Conservation (phyloP, 2,113 vertebrate genomes). For the Chloropsis hardwickii region DNA sequence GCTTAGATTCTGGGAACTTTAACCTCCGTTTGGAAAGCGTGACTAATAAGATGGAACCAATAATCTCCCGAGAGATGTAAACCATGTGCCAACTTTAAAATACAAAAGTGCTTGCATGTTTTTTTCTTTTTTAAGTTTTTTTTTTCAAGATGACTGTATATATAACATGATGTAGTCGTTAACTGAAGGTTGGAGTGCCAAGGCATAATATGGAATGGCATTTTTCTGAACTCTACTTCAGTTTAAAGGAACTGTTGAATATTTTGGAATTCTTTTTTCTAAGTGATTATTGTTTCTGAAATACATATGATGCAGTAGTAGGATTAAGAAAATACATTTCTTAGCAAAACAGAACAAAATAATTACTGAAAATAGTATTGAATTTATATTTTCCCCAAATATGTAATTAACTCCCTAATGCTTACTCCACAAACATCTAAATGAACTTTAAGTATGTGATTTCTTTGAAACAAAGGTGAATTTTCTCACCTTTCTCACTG, state of each 20-base stretch:
- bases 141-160: background rate
- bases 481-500: background rate
- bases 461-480: background rate
- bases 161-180: background rate
- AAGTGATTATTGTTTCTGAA: background rate
- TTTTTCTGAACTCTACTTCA: background rate
- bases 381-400: background rate
- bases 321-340: background rate
- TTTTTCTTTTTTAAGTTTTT: background rate
- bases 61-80: conserved; percentile 62
- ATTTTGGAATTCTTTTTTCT: background rate
- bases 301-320: background rate
- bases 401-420: background rate
- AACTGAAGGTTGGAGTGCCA: background rate
- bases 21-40: conserved; percentile 61
- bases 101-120: background rate
- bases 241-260: background rate
- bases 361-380: background rate
- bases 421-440: background rate
- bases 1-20: conserved; percentile 69
- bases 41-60: conserved; percentile 72
- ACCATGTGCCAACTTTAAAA: conserved; percentile 62
- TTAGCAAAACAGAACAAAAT: background rate
- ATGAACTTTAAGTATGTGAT: background rate
- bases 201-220: background rate